Conservation (phyloP, 2,888 invertebrate species). For the Macrosiphum euphorbiae region DNA sequence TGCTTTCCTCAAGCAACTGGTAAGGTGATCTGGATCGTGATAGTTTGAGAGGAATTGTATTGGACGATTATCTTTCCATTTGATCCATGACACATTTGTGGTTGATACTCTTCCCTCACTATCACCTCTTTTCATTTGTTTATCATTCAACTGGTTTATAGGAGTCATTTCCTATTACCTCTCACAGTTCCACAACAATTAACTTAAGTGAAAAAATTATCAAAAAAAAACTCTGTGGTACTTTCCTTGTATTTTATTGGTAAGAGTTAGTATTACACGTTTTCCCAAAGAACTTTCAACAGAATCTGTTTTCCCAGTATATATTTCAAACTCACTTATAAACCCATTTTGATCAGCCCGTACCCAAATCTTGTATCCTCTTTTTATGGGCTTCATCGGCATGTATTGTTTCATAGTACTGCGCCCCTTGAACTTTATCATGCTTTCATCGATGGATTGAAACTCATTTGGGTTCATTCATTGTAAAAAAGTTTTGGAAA, state of each 20-base stretch:
- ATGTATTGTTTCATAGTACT: background rate
- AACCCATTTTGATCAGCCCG: constrained; percentile 47
- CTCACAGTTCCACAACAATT: background rate
- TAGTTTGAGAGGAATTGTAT: background rate
- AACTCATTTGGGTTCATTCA: background rate
- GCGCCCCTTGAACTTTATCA: background rate
- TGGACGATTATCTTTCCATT: background rate
- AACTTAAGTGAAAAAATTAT: background rate
- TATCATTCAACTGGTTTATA: background rate
- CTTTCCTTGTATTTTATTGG: background rate
- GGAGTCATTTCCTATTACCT: background rate
- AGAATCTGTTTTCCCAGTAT: constrained; percentile 66
- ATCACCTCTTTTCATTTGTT: background rate
- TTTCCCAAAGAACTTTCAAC: constrained; percentile 64
- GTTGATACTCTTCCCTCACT: background rate
- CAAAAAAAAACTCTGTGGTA: background rate
- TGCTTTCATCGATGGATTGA: constrained; percentile 11
- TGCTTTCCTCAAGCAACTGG: background rate
- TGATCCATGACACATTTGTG: background rate
- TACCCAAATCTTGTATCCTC: constrained; percentile 65
- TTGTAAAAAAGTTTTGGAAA: background rate
- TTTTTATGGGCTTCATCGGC: background rate
- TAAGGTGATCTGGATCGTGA: background rate
- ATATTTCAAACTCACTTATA: constrained; percentile 45
- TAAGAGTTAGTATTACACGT: constrained; percentile 58